Conservation (phyloP, 2,797 vertebrate species). For the Sardinella longiceps region DNA sequence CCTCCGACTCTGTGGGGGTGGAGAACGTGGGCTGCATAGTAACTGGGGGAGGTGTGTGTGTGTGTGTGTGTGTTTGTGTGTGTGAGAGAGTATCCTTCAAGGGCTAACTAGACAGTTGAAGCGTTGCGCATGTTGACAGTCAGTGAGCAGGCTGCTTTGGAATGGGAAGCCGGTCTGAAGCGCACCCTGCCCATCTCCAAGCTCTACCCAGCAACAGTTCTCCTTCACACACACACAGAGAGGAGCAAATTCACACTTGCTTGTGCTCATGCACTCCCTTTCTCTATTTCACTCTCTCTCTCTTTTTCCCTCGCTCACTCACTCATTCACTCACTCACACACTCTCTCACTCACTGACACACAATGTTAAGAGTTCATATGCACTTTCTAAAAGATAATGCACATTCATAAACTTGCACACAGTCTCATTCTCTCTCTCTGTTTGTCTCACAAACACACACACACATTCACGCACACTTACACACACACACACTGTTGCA, state of each 20-base stretch:
- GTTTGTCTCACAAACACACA: background rate
- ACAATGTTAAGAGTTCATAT: background rate
- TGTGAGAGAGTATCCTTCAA: constrained; percentile 40
- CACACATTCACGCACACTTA: background rate
- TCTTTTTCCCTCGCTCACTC: too few relatives aligned
- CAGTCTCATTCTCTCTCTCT: background rate
- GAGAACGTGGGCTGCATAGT: constrained; percentile 25
- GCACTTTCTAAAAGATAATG: background rate
- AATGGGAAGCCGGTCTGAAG: constrained; percentile 55
- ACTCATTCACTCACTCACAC: too few relatives aligned
- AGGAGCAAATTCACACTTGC: background rate
- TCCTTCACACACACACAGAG: constrained; percentile 1
- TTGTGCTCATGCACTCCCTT: background rate
- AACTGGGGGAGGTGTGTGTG: constrained; percentile 31
- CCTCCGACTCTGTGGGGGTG: constrained; percentile 34
- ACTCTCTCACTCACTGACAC: background rate
- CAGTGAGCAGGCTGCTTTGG: constrained; percentile 19
- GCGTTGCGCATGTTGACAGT: constrained; percentile 34
- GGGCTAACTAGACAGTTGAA: constrained; percentile 26
- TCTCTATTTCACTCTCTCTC: background rate
- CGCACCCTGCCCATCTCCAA: constrained; percentile 54
- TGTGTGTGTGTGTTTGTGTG: background rate
- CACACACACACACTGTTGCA: background rate
- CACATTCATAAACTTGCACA: background rate
- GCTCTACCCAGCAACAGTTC: constrained; percentile 64